A percentile compares a stretch with the other conserved stretches of the same genome.
phyloP scores from a whole-genome alignment of 2,797 vertebrate species.

The Sphenodon punctatus region DNA sequence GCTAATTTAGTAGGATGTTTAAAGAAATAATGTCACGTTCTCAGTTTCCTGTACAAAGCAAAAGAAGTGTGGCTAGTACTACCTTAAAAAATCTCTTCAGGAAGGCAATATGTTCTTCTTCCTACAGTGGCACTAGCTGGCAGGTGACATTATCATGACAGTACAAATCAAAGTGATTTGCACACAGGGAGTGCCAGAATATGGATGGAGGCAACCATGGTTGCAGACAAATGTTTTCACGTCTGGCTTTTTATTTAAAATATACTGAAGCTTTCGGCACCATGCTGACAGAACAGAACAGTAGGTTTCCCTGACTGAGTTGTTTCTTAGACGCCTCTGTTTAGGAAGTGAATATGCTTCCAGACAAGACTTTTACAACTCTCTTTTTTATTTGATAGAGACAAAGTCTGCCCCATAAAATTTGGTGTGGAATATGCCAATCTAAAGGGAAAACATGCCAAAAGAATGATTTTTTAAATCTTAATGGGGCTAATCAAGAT shows the following conservation, averaged over 20 bases:
- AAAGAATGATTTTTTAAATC: neutral
- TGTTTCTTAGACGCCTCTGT: neutral
- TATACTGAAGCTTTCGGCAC: neutral
- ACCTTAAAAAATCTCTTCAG: neutral
- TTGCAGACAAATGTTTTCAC: neutral
- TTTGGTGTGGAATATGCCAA: neutral
- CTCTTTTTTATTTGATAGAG: neutral
- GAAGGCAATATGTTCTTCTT: neutral
- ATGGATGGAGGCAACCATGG: neutral
- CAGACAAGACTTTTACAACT: neutral
- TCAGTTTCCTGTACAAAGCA: neutral
- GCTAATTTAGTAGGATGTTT: neutral
- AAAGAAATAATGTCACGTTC: neutral
- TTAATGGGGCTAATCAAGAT: neutral
- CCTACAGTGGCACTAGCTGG: neutral
- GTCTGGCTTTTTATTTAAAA: neutral
- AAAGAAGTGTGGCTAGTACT: fast-evolving
- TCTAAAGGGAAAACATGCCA: neutral
- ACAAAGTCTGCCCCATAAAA: neutral
- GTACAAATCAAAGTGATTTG: neutral
- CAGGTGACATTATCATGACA: neutral
- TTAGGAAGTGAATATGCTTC: neutral
- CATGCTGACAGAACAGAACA: neutral
- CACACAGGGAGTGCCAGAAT: neutral
- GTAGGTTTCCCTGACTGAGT: neutral